Conservation (phyloP, 2,888 invertebrate species). For the Heliconius erato region DNA sequence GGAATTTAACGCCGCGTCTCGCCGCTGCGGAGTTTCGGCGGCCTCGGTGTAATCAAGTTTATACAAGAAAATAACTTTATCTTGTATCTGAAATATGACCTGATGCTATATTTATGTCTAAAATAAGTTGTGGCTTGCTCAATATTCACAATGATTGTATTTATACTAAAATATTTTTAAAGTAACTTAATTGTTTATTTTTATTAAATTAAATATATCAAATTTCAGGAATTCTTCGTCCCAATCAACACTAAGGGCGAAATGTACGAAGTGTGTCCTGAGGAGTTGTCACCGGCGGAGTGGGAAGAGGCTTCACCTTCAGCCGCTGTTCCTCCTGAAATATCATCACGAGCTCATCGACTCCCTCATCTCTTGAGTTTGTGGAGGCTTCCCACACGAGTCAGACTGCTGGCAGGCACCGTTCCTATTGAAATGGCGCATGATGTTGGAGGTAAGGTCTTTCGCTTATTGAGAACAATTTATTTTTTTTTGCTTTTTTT, state of each 20-base stretch:
- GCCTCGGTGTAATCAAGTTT: too few species aligned
- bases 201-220: slow-evolving; percentile 36
- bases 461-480: too few species aligned
- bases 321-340: slow-evolving; percentile 74
- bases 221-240: slow-evolving; percentile 88
- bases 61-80: too few species aligned
- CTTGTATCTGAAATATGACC: too few species aligned
- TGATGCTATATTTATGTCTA: too few species aligned
- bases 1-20: too few species aligned
- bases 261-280: slow-evolving; percentile 88
- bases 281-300: slow-evolving; percentile 83
- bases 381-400: slow-evolving; percentile 86
- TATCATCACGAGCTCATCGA: slow-evolving; percentile 84
- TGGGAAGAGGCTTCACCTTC: slow-evolving; percentile 82
- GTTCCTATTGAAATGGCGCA: slow-evolving; percentile 86
- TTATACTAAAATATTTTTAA: not conserved
- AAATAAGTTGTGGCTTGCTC: not conserved
- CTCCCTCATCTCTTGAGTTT: slow-evolving; percentile 85
- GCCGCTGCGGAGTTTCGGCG: too few species aligned
- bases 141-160: too few species aligned
- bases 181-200: not conserved
- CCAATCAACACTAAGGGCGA: slow-evolving; percentile 91
- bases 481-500: too few species aligned
- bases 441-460: slow-evolving; percentile 86
- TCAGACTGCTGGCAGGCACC: slow-evolving; percentile 86